A percentile compares a stretch with the other conserved stretches of the same genome.
Evolutionary conservation across 1,140 invertebrate species (phyloP).

Genomic region (Tetranychus cinnabarinus): DNA sequence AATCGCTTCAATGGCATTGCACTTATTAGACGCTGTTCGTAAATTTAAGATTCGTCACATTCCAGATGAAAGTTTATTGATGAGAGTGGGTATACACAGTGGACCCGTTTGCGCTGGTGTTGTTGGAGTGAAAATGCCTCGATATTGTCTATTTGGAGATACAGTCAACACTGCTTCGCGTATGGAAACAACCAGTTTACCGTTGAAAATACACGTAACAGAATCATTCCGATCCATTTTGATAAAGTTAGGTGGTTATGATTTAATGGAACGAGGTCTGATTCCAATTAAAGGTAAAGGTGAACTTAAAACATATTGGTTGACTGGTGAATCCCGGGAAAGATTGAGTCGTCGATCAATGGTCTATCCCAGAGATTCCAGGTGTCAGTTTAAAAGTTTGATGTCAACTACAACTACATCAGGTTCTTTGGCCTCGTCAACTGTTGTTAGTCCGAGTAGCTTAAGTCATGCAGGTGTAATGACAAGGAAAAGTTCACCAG

Average conservation of each 20-base stretch:
- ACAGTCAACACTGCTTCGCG: slow-evolving; percentile 77
- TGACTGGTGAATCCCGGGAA: slow-evolving; percentile 6
- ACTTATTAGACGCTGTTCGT: slow-evolving; percentile 65
- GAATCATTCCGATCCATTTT: slow-evolving; percentile 56
- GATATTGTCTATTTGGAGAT: slow-evolving; percentile 69
- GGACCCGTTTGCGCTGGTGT: slow-evolving; percentile 35
- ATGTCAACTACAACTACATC: neutral
- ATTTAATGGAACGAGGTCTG: slow-evolving; percentile 44
- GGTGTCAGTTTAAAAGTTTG: neutral
- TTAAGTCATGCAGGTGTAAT: no score
- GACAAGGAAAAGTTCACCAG: no score
- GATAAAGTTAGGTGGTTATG: slow-evolving; percentile 54
- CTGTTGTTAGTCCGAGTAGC: no score
- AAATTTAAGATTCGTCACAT: slow-evolving; percentile 72
- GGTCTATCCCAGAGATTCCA: neutral
- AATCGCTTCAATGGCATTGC: slow-evolving; percentile 86
- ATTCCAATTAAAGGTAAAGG: slow-evolving; percentile 24
- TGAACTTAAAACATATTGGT: slow-evolving; percentile 21
- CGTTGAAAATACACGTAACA: slow-evolving; percentile 64
- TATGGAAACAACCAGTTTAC: slow-evolving; percentile 63
- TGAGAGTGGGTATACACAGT: slow-evolving; percentile 82
- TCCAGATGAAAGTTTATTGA: slow-evolving; percentile 66
- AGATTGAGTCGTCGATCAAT: neutral
- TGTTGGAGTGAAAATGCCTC: slow-evolving; percentile 66
- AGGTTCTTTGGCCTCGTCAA: no score